Evolutionary conservation across 2,113 vertebrate species (phyloP).

Genomic region (Empidonax alnorum): DNA sequence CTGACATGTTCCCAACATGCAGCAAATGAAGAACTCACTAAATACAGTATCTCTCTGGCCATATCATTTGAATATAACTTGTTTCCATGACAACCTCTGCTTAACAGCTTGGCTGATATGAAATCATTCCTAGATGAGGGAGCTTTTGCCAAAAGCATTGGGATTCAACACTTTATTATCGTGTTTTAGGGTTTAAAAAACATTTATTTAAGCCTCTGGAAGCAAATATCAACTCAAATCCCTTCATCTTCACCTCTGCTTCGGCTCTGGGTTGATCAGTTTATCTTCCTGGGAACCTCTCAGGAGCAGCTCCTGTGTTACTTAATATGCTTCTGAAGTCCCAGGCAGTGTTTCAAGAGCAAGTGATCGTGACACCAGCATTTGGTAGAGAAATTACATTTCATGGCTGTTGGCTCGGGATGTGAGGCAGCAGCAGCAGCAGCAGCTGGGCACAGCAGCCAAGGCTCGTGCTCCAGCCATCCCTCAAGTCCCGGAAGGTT

Average conservation of each 20-base stretch:
- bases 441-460: slow-evolving; percentile 43
- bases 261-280: neutral
- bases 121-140: slow-evolving; percentile 73
- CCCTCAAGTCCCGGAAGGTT: neutral
- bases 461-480: neutral
- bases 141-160: slow-evolving; percentile 66
- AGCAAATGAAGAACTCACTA: slow-evolving; percentile 74
- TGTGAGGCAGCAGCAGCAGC: neutral
- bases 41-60: slow-evolving; percentile 67
- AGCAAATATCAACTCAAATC: slow-evolving; percentile 48
- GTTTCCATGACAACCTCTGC: slow-evolving; percentile 79
- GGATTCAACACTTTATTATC: slow-evolving; percentile 47
- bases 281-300: slow-evolving; percentile 26
- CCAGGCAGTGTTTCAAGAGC: slow-evolving; percentile 59
- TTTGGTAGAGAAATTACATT: slow-evolving; percentile 49
- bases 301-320: slow-evolving; percentile 30
- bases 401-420: slow-evolving; percentile 33
- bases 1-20: slow-evolving; percentile 67
- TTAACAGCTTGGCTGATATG: slow-evolving; percentile 75
- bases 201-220: slow-evolving; percentile 54
- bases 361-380: slow-evolving; percentile 48
- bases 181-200: slow-evolving; percentile 27
- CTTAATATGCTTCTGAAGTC: slow-evolving; percentile 57
- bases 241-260: slow-evolving; percentile 44
- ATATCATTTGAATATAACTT: slow-evolving; percentile 74